Percentiles rank a stretch among this genome's conserved stretches.
Evolutionary conservation across 2,113 vertebrate species (phyloP).

Genomic region (Lepidiolamprologus cunningtoni): DNA sequence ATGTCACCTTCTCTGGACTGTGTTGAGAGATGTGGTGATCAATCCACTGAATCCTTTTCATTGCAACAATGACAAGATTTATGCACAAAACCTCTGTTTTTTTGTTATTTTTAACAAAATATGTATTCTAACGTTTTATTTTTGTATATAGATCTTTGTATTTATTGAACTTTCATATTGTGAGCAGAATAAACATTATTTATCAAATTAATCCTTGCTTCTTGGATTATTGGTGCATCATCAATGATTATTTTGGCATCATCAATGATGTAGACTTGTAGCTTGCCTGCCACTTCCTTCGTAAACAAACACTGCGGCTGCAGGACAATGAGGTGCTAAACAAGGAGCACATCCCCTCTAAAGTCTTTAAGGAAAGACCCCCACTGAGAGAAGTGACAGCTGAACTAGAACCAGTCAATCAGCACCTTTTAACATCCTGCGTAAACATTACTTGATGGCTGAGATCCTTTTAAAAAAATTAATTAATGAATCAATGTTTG

Average conservation of each 20-base stretch:
- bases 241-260: not conserved
- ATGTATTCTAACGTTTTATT: not conserved
- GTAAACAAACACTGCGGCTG: slow-evolving; percentile 22
- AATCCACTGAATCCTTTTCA: not conserved
- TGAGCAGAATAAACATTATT: slow-evolving; percentile 43
- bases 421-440: slow-evolving; percentile 18
- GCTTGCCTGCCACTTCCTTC: slow-evolving; percentile 4
- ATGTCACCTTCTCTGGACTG: slow-evolving; percentile 1
- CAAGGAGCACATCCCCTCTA: slow-evolving; percentile 44
- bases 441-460: slow-evolving; percentile 32
- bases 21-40: not conserved
- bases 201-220: not conserved
- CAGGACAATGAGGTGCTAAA: slow-evolving; percentile 47
- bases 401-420: slow-evolving; percentile 25
- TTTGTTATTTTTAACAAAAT: slow-evolving; percentile 40
- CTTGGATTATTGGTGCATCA: fast-evolving
- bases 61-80: slow-evolving; percentile 48
- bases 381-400: slow-evolving; percentile 41
- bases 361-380: slow-evolving; percentile 59
- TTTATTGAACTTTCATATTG: slow-evolving; percentile 40
- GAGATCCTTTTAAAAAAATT: not conserved
- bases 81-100: not conserved
- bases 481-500: not conserved
- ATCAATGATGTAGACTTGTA: not conserved
- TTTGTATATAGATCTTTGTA: slow-evolving; percentile 40